Evolutionary conservation across 2,113 vertebrate species (phyloP), one percentile per base, ranked within the genome.

Genomic region (Hemichromis elongatus): DNA sequence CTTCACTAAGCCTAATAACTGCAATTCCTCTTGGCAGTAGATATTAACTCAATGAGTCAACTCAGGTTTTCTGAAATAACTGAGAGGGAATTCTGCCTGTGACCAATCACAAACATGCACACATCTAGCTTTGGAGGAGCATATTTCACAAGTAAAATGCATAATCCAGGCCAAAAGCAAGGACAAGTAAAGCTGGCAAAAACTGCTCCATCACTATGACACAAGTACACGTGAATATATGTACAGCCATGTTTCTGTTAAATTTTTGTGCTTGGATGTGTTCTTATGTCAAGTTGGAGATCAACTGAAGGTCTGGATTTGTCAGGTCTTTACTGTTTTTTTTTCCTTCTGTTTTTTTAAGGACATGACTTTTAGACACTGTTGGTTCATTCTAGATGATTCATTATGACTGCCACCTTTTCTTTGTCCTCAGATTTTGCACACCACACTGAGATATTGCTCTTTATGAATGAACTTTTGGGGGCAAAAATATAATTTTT

Each of bases 321-420:
- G 33, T 21, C 18, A 4, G 11, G 30, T 61, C 57, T 47, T 16
- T 47, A 14, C 45, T 61, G 18, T 19, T 35, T 63, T 63, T 12
- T 35, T 4, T n/a, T n/a, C n/a, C 10, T 35, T n/a, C 35, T 37
- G 0, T 66, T 37, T 66, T 56, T 12, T 66, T 37, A 37, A 66
- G 19, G 10, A 66, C 33, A 66, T 66, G 59, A 37, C 19, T 21
- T 66, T 66, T 37, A 0, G 33, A 12, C 19, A 66, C 19, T 37
- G 0, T 37, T 66, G 0, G 12, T 66, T n/a, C 19, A 7, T 35
- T 35, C 30, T 35, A 33, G 59, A 35, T n/a, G 0, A 5, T 13
- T 63, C 37, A 28, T 37, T n/a, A 37, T 12, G 61, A 19, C 30
- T 63, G 30, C 2, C 37, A 16, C 37, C 24, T 68, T n/a, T 24